Conservation (phyloP, 2,797 vertebrate genomes). For the Natrix natrix region DNA sequence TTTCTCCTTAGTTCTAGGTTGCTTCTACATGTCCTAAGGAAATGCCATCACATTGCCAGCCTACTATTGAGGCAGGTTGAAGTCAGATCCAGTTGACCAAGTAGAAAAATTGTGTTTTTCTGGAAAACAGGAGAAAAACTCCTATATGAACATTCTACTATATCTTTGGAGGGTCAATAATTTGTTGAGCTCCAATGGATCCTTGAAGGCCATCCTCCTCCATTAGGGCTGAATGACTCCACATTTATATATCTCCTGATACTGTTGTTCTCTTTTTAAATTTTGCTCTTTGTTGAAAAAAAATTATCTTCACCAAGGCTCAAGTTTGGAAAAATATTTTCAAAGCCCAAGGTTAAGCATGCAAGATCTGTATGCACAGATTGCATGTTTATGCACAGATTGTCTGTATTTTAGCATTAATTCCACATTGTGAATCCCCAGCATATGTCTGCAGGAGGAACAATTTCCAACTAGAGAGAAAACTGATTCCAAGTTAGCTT, state of each 20-base stretch:
- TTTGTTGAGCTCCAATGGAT: background rate
- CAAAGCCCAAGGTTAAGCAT: background rate
- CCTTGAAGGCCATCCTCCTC: background rate
- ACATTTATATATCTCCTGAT: background rate
- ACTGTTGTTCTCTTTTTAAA: background rate
- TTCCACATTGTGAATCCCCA: background rate
- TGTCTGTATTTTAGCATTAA: background rate
- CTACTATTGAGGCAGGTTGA: background rate
- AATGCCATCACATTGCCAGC: background rate
- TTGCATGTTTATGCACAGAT: background rate
- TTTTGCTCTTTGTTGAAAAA: background rate
- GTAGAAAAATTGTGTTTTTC: background rate
- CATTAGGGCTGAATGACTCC: background rate
- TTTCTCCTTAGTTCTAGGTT: no score
- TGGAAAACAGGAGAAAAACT: background rate
- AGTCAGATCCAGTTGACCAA: background rate
- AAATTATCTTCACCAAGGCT: background rate
- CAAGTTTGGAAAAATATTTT: background rate
- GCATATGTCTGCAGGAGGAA: background rate
- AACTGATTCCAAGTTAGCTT: background rate
- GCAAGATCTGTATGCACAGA: background rate
- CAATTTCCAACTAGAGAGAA: background rate
- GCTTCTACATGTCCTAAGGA: background rate
- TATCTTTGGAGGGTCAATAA: background rate
- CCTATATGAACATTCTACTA: background rate